Conservation (phyloP, 1,140 invertebrate genomes). For the Akabosia matsudoensis region DNA sequence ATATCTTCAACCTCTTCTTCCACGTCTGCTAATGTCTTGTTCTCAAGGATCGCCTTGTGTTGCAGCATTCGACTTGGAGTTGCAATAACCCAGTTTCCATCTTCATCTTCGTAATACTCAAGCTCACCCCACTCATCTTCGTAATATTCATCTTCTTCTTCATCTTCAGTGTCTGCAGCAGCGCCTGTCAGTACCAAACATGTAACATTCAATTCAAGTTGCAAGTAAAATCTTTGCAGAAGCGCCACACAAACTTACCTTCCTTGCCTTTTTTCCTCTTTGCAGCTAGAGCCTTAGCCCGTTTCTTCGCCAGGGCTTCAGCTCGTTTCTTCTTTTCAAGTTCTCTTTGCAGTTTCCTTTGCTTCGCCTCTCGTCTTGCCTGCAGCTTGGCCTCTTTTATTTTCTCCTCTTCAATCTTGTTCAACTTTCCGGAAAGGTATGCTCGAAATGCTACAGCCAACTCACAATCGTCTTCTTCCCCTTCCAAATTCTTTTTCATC, state of each 20-base stretch:
- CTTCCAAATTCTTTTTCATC: background rate
- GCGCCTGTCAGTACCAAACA: background rate
- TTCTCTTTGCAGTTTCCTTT: background rate
- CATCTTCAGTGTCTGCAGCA: background rate
- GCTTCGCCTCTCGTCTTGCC: background rate
- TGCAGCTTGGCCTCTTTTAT: background rate
- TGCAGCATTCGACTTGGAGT: background rate
- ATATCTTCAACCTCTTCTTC: background rate
- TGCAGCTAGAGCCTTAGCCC: background rate
- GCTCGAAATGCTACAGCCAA: constrained; percentile 21
- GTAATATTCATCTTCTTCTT: background rate
- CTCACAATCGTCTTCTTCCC: constrained; percentile 4
- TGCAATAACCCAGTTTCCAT: constrained; percentile 9
- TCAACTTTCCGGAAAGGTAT: constrained; percentile 17
- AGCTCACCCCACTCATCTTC: background rate
- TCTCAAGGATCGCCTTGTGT: constrained; percentile 16
- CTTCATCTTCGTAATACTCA: constrained; percentile 2
- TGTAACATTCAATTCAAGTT: background rate
- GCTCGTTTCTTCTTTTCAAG: background rate
- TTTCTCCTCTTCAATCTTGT: background rate
- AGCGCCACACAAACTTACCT: background rate
- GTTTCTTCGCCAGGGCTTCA: background rate
- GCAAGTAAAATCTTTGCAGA: background rate
- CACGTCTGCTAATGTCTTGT: background rate
- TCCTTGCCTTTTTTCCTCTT: background rate